A percentile compares a stretch with the other conserved stretches of the same genome.
phyloP scores from a whole-genome alignment of 1,140 invertebrate species.

The Zophobas morio region DNA sequence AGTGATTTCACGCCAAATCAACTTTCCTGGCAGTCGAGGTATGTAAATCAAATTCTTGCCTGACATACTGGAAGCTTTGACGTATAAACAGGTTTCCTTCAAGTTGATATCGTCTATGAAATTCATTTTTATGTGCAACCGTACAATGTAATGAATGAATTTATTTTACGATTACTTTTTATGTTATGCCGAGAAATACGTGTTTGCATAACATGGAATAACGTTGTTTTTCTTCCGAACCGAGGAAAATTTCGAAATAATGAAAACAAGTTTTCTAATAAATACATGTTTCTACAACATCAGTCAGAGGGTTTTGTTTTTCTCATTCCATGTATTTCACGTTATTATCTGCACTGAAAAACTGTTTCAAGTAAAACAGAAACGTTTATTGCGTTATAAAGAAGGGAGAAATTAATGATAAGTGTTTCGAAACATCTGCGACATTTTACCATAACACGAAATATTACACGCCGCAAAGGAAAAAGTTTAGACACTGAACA shows the following conservation, averaged over 20 bases:
- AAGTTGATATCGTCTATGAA: background rate
- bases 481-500: too few species aligned
- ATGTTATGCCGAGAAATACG: slow-evolving; percentile 1
- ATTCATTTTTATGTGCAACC: slow-evolving; percentile 3
- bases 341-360: background rate
- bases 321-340: background rate
- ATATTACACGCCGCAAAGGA: too few species aligned
- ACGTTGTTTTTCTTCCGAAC: background rate
- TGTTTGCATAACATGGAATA: slow-evolving; percentile 5
- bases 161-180: slow-evolving; percentile 32
- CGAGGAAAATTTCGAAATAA: background rate
- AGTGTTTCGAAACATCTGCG: too few species aligned
- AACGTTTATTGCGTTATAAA: too few species aligned
- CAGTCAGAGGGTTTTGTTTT: background rate
- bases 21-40: background rate
- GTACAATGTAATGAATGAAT: slow-evolving; percentile 20
- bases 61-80: too few species aligned
- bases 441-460: too few species aligned
- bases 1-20: slow-evolving; percentile 13
- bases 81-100: too few species aligned
- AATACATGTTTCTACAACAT: background rate
- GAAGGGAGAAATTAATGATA: too few species aligned
- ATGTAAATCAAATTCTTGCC: too few species aligned
- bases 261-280: background rate
- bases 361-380: background rate